A percentile compares a stretch with the other conserved stretches of the same genome.
phyloP scores from a whole-genome alignment of 92 coral and sea anemone genomes.

The Scolanthus callimorphus region DNA sequence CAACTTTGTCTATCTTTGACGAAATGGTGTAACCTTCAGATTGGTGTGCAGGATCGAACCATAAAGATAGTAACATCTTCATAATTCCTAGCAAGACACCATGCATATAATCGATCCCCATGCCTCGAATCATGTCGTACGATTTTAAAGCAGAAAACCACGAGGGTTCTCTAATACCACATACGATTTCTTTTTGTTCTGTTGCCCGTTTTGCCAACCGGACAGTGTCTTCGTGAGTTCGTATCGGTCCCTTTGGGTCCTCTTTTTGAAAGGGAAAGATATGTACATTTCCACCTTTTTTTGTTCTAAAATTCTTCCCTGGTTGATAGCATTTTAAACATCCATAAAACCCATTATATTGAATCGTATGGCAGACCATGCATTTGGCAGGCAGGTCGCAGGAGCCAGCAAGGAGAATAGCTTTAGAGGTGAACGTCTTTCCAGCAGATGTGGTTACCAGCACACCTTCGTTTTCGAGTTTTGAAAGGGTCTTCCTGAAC shows the following conservation, averaged over 20 bases:
- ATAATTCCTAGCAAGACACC: conserved; percentile 52
- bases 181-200: conserved; percentile 7
- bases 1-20: conserved; percentile 31
- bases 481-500: conserved; percentile 1
- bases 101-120: conserved; percentile 74
- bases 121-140: conserved; percentile 28
- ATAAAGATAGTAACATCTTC: conserved; percentile 43
- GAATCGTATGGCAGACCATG: conserved; percentile 48
- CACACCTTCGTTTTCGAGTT: conserved; percentile 40
- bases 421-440: conserved; percentile 25
- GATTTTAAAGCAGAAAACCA: conserved; percentile 3
- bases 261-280: conserved; percentile 15
- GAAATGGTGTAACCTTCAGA: conserved; percentile 30
- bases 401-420: conserved; percentile 6
- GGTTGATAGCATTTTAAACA: conserved; percentile 53
- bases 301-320: conserved; percentile 39
- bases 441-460: conserved; percentile 2
- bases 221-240: conserved; percentile 20
- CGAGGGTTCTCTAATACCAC: conserved; percentile 27
- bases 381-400: conserved; percentile 58
- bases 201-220: conserved; percentile 30
- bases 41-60: conserved; percentile 31
- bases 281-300: conserved; percentile 5
- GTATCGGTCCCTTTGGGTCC: conserved; percentile 43
- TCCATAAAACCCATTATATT: conserved; percentile 48